These are phyloP conservation scores for Apteryx owenii DNA, from an alignment of 2,113 vertebrate species.

Conservation along the genomic window DNA sequence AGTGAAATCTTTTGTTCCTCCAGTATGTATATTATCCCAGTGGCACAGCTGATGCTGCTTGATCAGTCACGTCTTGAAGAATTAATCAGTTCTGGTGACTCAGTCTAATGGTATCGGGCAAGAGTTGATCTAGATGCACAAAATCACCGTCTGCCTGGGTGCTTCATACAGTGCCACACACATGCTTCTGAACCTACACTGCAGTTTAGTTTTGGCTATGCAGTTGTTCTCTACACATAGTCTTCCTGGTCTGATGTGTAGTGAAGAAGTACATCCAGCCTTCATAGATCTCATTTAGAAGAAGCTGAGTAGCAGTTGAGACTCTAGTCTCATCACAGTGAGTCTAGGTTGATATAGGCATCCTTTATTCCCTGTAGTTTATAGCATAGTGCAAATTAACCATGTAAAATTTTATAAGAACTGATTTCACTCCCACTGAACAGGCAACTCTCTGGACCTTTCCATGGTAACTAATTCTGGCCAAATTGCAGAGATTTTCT, in stretches of 20 bases:
- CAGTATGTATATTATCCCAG: not conserved
- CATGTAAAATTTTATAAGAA: accelerated
- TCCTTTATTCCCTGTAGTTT: not conserved
- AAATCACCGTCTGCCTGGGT: not conserved
- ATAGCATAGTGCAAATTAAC: not conserved
- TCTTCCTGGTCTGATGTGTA: not conserved
- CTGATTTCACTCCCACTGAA: not conserved
- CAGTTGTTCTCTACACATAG: not conserved
- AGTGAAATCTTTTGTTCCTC: not conserved
- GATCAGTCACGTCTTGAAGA: not conserved
- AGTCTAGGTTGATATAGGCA: not conserved
- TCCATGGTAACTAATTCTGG: not conserved
- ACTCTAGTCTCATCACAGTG: not conserved
- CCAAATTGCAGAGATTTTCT: not conserved
- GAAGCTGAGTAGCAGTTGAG: not conserved
- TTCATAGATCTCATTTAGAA: not conserved
- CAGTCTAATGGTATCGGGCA: not conserved
- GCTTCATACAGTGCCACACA: not conserved
- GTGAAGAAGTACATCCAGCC: not conserved
- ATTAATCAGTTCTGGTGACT: not conserved
- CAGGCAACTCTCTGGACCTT: not conserved
- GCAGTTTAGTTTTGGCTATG: not conserved
- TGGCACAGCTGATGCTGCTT: not conserved
- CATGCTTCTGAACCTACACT: not conserved
- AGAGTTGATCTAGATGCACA: not conserved